A percentile compares a stretch with the other conserved stretches of the same genome.
Conservation (phyloP, 2,888 invertebrate species). For the Melangyna quadrimaculata region DNA sequence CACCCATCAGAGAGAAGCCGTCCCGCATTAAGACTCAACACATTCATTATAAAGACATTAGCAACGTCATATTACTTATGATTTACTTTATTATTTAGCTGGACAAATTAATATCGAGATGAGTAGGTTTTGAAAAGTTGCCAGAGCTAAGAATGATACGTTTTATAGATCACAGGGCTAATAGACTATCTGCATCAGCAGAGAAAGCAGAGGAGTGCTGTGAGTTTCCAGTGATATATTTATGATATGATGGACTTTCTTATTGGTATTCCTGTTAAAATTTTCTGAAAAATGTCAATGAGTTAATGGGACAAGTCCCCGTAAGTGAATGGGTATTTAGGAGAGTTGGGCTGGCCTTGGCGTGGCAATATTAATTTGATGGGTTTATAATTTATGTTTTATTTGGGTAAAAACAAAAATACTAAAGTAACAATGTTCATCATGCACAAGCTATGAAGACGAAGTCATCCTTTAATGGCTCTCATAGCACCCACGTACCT, state of each 20-base stretch:
- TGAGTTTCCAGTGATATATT: not conserved
- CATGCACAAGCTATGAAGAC: not conserved
- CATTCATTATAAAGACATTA: constrained; percentile 65
- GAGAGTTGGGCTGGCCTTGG: not conserved
- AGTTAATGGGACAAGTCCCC: constrained; percentile 47
- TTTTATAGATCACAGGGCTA: constrained; percentile 7
- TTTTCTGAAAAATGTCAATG: constrained; percentile 54
- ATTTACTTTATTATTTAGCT: constrained; percentile 53
- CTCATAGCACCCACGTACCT: not conserved
- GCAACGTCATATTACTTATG: constrained; percentile 60
- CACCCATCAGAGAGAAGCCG: constrained; percentile 8
- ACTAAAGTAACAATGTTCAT: not conserved
- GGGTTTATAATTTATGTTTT: constrained; percentile 38
- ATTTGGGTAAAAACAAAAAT: not conserved
- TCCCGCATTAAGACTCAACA: constrained; percentile 12
- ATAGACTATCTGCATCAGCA: not conserved
- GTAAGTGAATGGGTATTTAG: not conserved
- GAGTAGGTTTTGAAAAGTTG: constrained; percentile 47
- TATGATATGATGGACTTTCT: constrained; percentile 33
- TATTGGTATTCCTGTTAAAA: constrained; percentile 57
- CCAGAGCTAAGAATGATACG: constrained; percentile 28
- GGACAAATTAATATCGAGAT: constrained; percentile 57
- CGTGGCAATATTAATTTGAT: constrained; percentile 28
- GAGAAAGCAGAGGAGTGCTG: not conserved
- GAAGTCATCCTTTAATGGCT: constrained; percentile 36